Base-by-base conservation (phyloP, 2,888 invertebrate species). In the Smittia sp. region DNA sequence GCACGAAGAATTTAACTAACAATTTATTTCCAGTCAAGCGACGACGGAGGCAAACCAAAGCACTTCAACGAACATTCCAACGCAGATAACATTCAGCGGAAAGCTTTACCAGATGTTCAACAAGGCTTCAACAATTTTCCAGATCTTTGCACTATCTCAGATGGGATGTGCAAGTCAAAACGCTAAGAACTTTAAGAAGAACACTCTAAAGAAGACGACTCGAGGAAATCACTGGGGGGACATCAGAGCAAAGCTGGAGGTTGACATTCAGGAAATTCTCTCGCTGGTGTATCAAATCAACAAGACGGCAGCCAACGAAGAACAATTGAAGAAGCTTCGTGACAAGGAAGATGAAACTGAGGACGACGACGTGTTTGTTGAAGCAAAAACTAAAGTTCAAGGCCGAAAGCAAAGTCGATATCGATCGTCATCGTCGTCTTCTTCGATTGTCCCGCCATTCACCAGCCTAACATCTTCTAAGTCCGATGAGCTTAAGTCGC, bases 171-270 rank as follows among this genome's bases (percentile, higher is more conserved):
- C 93, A 13, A 84, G 87, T 6, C 86, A 86, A 74, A 72, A 72
- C 38, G 58, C 54, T 1, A 38, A 18, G 20, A 20, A 62, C 11
- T 91, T 90, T 78, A 89, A 90, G 77, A 89, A 88, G 78, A 94
- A 92, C 81, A 88, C 91, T 74, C 85, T 93, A 67, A 96, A 96
- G 80, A 91, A 91, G 77, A 92, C 93, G 24, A 86, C 89, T 75
- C 90, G 90, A 79, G 89, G 92, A 32, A 93, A 96, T 79, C 98
- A 97, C 82, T 99, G 96, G 93, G 97, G 96, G 0, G 98, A 99
- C 82, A 84, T 98, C 74, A 86, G 98, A 76, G 98, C 98, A 0
- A 90, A 92, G 77, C 84, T 99, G 58, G 98, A 99, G 83, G 80
- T 83, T 27, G 82, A 83, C 73, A 81, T 83, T 65, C 83, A 72